A percentile compares a stretch with the other conserved stretches of the same genome.
Conservation (phyloP, 2,888 invertebrate species). For the Catocala fraxini region DNA sequence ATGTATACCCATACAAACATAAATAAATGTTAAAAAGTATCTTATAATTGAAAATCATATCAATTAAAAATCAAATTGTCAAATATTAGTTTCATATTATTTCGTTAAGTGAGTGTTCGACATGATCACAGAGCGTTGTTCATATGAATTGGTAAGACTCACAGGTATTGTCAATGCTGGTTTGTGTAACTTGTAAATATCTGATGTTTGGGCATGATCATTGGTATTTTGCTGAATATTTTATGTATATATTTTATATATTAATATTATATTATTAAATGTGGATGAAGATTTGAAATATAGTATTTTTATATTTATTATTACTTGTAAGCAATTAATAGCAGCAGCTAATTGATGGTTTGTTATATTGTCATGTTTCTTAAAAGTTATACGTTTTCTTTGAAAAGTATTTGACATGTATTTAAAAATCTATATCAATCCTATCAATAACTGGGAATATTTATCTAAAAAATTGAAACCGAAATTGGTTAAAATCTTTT, state of each 20-base stretch:
- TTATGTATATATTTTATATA: neutral
- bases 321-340: neutral
- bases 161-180: neutral
- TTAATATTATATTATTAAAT: neutral
- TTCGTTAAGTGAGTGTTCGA: too few relatives aligned
- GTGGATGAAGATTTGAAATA: neutral
- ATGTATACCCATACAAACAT: neutral
- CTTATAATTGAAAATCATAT: constrained; percentile 1
- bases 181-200: neutral
- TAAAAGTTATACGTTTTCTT: too few relatives aligned
- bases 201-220: neutral
- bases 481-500: too few relatives aligned
- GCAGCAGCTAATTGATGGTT: neutral
- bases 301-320: neutral
- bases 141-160: too few relatives aligned
- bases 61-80: neutral
- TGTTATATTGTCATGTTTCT: neutral
- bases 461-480: too few relatives aligned
- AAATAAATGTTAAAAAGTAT: neutral
- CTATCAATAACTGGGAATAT: too few relatives aligned
- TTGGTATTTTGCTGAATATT: neutral
- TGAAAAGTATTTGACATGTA: too few relatives aligned
- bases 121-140: too few relatives aligned
- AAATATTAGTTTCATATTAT: too few relatives aligned
- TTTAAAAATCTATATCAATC: too few relatives aligned